Base-by-base conservation (phyloP, 2,888 invertebrate genomes). In the Lamellibrachia columna region DNA sequence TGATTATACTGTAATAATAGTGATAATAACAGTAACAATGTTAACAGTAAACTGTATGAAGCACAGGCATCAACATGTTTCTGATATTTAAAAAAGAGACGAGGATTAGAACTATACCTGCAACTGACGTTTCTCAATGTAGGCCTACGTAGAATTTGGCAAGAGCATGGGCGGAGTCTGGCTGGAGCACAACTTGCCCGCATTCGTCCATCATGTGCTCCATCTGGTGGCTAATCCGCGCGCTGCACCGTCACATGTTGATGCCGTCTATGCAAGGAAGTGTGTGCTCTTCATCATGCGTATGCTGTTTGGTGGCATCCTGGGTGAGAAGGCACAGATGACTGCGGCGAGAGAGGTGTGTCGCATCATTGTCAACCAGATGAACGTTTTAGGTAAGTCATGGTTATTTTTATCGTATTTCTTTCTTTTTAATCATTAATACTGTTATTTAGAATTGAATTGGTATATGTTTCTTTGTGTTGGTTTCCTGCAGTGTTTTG, bases 261-360 rank as follows among this genome's bases (percentile, higher is more conserved):
- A 99, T 96, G 99, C 99, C 22, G 99, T 99, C 2, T 99, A 99
- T 96, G 99, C 99, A 0, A 98, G 99, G 94, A 99, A 99, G 97
- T 99, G 99, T 96, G 98, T 99, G 93, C 98, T 98, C 96, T 99
- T 99, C 96, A 98, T 99, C 94, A 97, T 99, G 93, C 97, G 99
- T 92, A 98, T 98, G 93, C 98, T 99, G 0, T 97, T 99, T 90
- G 99, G 99, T 0, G 98, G 98, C 96, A 98, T 99, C 97, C 97
- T 99, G 52, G 98, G 99, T 0, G 99, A 99, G 97, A 99, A 99
- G 95, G 99, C 99, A 9, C 99, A 99, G 97, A 98, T 98, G 58
- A 98, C 98, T 0, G 96, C 97, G 40, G 99, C 99, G 96, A 98
- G 99, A 96, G 99, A 99, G 97, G 98, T 99, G 92, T 98, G 98